Conservation (phyloP, 2,888 invertebrate genomes). For the Polydrusus pterygomalis region DNA sequence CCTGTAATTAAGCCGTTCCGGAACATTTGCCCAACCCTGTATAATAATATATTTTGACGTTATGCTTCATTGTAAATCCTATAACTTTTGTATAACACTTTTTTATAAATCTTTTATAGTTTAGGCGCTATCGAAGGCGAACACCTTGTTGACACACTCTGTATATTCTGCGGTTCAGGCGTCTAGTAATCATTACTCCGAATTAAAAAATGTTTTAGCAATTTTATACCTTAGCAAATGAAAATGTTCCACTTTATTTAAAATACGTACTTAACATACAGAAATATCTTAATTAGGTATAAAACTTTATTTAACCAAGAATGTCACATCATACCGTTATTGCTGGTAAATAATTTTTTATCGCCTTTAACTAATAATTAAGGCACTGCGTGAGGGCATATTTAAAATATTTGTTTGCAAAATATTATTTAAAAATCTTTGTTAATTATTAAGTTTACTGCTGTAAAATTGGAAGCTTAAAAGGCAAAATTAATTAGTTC, state of each 20-base stretch:
- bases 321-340: neutral
- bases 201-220: too few relatives aligned
- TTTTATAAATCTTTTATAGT: too few relatives aligned
- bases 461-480: neutral
- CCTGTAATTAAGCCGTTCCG: too few relatives aligned
- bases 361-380: neutral
- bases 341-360: neutral
- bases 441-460: neutral
- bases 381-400: neutral
- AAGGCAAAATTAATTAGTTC: neutral
- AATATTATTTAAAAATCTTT: neutral
- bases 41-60: too few relatives aligned
- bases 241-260: neutral
- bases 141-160: too few relatives aligned
- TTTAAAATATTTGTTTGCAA: constrained; percentile 2
- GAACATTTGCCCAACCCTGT: too few relatives aligned
- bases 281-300: neutral
- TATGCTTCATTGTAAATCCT: too few relatives aligned
- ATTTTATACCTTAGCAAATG: too few relatives aligned
- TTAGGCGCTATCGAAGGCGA: too few relatives aligned
- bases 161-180: too few relatives aligned
- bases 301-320: neutral
- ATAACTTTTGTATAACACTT: too few relatives aligned
- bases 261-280: neutral
- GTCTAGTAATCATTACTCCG: too few relatives aligned